Evolutionary conservation across 2,888 invertebrate genomes (phyloP).

Genomic region (Julus scanicus): DNA sequence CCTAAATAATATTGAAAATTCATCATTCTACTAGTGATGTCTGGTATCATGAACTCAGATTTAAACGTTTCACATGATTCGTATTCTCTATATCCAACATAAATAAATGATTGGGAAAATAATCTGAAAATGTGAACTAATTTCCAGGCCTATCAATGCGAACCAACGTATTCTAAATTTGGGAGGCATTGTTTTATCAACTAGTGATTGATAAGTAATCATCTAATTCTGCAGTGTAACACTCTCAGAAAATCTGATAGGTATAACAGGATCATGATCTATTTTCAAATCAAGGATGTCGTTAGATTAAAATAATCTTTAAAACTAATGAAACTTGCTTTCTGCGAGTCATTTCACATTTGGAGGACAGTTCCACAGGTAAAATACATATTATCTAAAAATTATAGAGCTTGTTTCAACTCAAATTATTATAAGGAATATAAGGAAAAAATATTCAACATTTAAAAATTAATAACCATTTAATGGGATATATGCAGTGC

Average conservation of each 20-base stretch:
- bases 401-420: no score
- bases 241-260: background rate
- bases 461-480: no score
- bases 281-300: background rate
- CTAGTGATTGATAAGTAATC: background rate
- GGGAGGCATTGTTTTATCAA: background rate
- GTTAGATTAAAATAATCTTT: background rate
- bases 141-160: no score
- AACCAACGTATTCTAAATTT: background rate
- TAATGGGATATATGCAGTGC: no score
- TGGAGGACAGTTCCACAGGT: background rate
- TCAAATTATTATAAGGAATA: no score
- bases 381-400: no score
- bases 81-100: background rate
- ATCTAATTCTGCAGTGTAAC: background rate
- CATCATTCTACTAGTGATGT: no score
- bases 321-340: background rate
- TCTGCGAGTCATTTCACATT: background rate
- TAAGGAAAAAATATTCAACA: no score
- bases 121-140: slow-evolving; percentile 54
- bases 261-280: background rate
- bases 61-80: no score
- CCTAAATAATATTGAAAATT: background rate
- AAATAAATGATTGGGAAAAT: slow-evolving; percentile 25
- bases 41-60: no score